Conservation (phyloP, 2,113 vertebrate genomes). For the Gobius niger region DNA sequence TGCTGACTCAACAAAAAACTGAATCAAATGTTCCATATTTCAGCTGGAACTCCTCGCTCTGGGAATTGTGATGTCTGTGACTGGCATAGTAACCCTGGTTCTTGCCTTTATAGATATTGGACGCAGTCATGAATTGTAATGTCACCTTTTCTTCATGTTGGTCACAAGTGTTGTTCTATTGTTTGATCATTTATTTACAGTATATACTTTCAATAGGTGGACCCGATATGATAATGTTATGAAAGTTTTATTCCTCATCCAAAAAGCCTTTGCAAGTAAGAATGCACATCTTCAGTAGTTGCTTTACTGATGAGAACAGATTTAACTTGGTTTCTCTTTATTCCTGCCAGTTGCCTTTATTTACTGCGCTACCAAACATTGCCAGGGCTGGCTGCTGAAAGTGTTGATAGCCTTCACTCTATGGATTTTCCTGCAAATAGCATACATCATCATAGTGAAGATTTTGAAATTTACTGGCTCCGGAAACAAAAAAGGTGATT, state of each 20-base stretch:
- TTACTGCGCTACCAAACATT: background rate
- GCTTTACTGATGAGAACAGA: background rate
- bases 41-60: constrained; percentile 20
- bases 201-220: constrained; percentile 22
- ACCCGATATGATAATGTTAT: background rate
- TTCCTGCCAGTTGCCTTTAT: constrained; percentile 32
- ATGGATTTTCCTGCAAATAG: constrained; percentile 10
- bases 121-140: constrained; percentile 44
- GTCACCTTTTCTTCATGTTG: background rate
- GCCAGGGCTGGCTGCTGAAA: background rate
- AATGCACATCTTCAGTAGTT: background rate
- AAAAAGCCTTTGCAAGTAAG: constrained; percentile 31
- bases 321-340: background rate
- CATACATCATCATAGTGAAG: background rate
- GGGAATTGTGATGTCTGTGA: background rate
- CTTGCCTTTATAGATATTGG: constrained; percentile 6
- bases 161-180: background rate
- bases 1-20: background rate
- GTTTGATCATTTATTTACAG: background rate
- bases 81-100: background rate
- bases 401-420: constrained; percentile 12
- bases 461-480: background rate
- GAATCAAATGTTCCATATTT: background rate
- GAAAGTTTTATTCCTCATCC: constrained; percentile 5
- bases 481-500: constrained; percentile 14